Conservation (phyloP, 2,113 vertebrate genomes). For the Urocynchramus pylzowi region DNA sequence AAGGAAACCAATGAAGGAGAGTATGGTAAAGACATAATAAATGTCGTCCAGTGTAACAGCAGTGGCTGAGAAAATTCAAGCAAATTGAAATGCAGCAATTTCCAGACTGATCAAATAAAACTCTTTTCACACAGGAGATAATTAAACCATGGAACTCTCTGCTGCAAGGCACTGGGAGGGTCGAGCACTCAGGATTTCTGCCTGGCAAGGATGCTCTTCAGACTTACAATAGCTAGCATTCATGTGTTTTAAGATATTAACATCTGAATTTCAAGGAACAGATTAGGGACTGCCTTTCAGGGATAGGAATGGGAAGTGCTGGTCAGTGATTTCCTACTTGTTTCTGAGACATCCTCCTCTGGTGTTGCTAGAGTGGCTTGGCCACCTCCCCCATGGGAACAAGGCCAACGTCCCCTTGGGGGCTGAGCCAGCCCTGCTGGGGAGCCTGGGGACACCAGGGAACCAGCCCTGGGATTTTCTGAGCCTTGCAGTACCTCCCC, state of each 20-base stretch:
- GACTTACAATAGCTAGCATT: not conserved
- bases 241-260: not conserved
- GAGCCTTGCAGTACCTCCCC: not conserved
- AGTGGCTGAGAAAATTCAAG: not conserved
- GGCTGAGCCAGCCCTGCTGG: not conserved
- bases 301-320: not conserved
- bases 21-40: slow-evolving; percentile 9
- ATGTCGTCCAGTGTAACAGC: not conserved
- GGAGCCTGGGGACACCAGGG: not conserved
- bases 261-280: not conserved
- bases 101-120: slow-evolving; percentile 34
- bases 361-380: not conserved
- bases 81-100: slow-evolving; percentile 23
- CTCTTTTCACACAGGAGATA: not conserved
- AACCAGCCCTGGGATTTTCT: not conserved
- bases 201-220: not conserved
- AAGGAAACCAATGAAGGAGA: not conserved
- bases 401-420: accelerated
- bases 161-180: not conserved
- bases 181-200: not conserved
- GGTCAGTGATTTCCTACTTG: not conserved
- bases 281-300: not conserved
- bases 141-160: slow-evolving; percentile 13
- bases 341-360: not conserved
- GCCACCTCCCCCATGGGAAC: not conserved